Conservation (phyloP, 2,113 vertebrate genomes). For the Oncorhynchus clarkii region DNA sequence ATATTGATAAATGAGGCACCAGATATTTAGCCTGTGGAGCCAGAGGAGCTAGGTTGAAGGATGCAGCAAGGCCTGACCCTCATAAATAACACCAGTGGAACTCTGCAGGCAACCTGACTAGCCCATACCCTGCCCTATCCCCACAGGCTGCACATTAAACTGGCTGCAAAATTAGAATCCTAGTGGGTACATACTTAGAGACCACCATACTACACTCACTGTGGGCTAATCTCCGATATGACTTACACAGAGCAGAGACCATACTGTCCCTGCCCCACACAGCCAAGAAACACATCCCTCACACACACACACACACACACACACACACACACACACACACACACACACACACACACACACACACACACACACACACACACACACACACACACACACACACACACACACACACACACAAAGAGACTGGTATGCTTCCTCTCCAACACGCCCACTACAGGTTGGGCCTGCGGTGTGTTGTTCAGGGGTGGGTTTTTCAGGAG, state of each 20-base stretch:
- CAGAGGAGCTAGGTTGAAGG: slow-evolving; percentile 31
- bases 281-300: slow-evolving; percentile 15
- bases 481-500: background rate
- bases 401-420: background rate
- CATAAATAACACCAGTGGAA: slow-evolving; percentile 52
- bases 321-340: too few relatives aligned
- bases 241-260: background rate
- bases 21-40: background rate
- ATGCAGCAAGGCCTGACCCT: slow-evolving; percentile 39
- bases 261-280: background rate
- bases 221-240: background rate
- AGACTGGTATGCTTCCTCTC: slow-evolving; percentile 9
- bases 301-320: background rate
- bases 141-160: slow-evolving; percentile 49
- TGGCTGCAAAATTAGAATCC: slow-evolving; percentile 43
- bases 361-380: too few relatives aligned
- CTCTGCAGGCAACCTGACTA: slow-evolving; percentile 20
- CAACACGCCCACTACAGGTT: too few relatives aligned
- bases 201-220: background rate
- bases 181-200: slow-evolving; percentile 11
- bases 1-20: too few relatives aligned
- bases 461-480: slow-evolving; percentile 20
- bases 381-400: too few relatives aligned
- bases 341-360: too few relatives aligned
- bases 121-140: slow-evolving; percentile 9